Evolutionary conservation across 2,113 vertebrate species (phyloP), one percentile per base, ranked within the genome.

Genomic region (Clupea harengus): DNA sequence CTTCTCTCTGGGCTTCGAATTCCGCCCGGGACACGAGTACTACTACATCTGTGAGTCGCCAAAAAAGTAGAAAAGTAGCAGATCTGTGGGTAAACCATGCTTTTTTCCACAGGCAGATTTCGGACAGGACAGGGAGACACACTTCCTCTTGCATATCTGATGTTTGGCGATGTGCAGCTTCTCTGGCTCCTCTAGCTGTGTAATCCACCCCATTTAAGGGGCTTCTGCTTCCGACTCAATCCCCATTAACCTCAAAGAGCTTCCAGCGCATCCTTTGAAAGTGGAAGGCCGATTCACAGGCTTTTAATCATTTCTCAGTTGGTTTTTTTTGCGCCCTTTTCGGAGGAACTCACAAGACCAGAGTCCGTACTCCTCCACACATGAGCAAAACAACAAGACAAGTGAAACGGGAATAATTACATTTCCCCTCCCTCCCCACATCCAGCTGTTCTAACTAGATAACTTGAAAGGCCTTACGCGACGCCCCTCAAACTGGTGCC

Each of bases 1-100:
- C 10, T 99, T 99, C 94, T 99, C 97, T 3, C 94, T 99, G 89
- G 98, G 98, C 83, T 99, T 99, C 11, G 98, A 99, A 95, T 99
- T 99, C 94, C 92, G 98, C 1, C 97, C 98, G 0, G 98, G 97
- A 28, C 97, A 98, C 0, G 97, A 98, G 90, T 99, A 98, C 88
- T 99, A 98, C 92, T 98, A 99, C 91, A 97, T 98, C 92, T 99
- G 97, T 99, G 93, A 97, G 97, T 96, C 0, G 96, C 97, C 17
- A 54, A 17, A 54, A 20, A 20, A 39, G 39, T 39, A 39, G 8
- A 54, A 54, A 20, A 54, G 18, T 2, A 15, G 52, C 52, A 18
- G 54, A 20, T 60, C 54, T 60, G 18, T 6, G 22, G 18, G 54
- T 60, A 60, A 22, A 60, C 54, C 39, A 39, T 39, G 39, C 39